Conservation (phyloP, 2,888 invertebrate genomes). For the Hylaea fasciaria region DNA sequence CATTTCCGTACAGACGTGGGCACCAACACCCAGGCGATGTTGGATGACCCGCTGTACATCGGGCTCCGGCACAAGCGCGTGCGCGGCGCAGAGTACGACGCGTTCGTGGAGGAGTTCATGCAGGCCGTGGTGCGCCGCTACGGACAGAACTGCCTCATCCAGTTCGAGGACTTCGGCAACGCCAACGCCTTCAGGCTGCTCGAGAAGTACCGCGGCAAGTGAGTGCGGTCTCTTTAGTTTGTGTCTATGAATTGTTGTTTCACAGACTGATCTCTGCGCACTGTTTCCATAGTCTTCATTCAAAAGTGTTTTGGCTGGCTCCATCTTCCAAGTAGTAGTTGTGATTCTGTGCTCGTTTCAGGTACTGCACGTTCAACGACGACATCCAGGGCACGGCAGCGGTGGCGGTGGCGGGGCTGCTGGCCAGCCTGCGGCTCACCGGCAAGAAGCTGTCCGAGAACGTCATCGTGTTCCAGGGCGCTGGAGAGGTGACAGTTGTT, state of each 20-base stretch:
- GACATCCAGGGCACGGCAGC: slow-evolving; percentile 99
- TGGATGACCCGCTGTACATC: slow-evolving; percentile 98
- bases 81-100: slow-evolving; percentile 94
- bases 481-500: slow-evolving; percentile 91
- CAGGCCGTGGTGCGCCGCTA: slow-evolving; percentile 92
- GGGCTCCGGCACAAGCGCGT: slow-evolving; percentile 94
- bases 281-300: background rate
- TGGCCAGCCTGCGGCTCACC: slow-evolving; percentile 94
- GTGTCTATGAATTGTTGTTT: background rate
- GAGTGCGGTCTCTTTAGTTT: slow-evolving; percentile 70
- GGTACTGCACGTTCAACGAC: slow-evolving; percentile 97
- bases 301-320: too few species aligned
- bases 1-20: slow-evolving; percentile 88
- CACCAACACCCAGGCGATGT: slow-evolving; percentile 93
- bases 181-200: slow-evolving; percentile 97
- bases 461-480: slow-evolving; percentile 96
- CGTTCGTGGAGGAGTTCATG: slow-evolving; percentile 99
- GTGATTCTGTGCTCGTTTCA: slow-evolving; percentile 34
- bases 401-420: slow-evolving; percentile 96
- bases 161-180: slow-evolving; percentile 99
- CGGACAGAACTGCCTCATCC: slow-evolving; percentile 94
- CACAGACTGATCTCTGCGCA: too few species aligned
- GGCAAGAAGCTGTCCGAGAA: slow-evolving; percentile 93
- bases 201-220: slow-evolving; percentile 92
- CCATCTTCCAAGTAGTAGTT: too few species aligned